Evolutionary conservation across 2,888 invertebrate species (phyloP).

Genomic region (Pollenia griseotomentosa): DNA sequence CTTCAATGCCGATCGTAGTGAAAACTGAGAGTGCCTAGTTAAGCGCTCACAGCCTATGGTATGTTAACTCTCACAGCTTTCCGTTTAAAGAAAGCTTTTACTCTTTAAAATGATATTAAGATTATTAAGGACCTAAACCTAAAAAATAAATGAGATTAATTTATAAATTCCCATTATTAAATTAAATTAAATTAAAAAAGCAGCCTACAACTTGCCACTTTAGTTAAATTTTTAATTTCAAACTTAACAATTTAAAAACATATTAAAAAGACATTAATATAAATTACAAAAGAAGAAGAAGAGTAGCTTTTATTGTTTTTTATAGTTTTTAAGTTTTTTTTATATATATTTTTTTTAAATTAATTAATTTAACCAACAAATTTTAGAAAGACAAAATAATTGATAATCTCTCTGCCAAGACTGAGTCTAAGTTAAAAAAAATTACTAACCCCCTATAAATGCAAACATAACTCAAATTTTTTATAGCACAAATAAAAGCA

Average conservation of each 20-base stretch:
- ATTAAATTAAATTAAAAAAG: slow-evolving; percentile 42
- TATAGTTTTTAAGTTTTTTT: slow-evolving; percentile 39
- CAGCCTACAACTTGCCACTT: slow-evolving; percentile 72
- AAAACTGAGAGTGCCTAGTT: slow-evolving; percentile 84
- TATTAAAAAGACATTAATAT: slow-evolving; percentile 50
- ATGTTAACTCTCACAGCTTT: slow-evolving; percentile 71
- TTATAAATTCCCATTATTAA: slow-evolving; percentile 6
- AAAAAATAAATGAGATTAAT: slow-evolving; percentile 49
- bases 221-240: slow-evolving; percentile 60
- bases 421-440: slow-evolving; percentile 82
- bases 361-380: slow-evolving; percentile 36
- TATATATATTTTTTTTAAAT: slow-evolving; percentile 6
- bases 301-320: slow-evolving; percentile 72
- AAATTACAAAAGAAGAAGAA: slow-evolving; percentile 23
- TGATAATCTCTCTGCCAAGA: slow-evolving; percentile 84
- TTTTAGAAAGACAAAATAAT: slow-evolving; percentile 68
- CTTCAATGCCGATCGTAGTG: slow-evolving; percentile 83
- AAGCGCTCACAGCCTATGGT: slow-evolving; percentile 70
- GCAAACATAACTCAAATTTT: slow-evolving; percentile 39
- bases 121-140: not conserved
- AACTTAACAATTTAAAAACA: slow-evolving; percentile 1
- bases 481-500: slow-evolving; percentile 30
- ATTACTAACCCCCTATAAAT: slow-evolving; percentile 64
- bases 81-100: slow-evolving; percentile 71
- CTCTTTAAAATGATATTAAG: slow-evolving; percentile 70